These are phyloP conservation scores for Trissoscelio sp. DNA, from an alignment of 2,888 invertebrate genomes.

Conservation along the genomic window DNA sequence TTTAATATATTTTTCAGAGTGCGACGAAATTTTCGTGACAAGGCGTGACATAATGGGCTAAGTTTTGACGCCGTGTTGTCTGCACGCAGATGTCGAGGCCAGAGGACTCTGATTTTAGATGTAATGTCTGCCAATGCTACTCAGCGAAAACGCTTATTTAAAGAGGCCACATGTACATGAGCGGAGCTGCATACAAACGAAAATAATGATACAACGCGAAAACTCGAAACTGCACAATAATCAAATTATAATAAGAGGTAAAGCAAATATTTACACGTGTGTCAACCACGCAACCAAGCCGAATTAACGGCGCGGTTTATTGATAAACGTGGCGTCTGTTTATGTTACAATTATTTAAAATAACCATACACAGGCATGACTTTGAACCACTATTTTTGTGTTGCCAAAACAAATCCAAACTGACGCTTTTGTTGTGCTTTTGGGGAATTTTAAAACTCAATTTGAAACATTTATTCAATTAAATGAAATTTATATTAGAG, in stretches of 20 bases:
- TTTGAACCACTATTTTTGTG: slow-evolving; percentile 41
- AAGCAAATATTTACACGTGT: slow-evolving; percentile 34
- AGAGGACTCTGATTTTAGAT: slow-evolving; percentile 76
- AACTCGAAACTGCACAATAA: slow-evolving; percentile 43
- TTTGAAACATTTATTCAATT: slow-evolving; percentile 13
- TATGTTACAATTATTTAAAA: slow-evolving; percentile 29
- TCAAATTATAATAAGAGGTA: slow-evolving; percentile 39
- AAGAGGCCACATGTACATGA: slow-evolving; percentile 59
- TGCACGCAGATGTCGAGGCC: slow-evolving; percentile 77
- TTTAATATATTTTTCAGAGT: neutral
- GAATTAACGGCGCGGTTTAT: slow-evolving; percentile 11
- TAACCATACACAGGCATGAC: too few species aligned
- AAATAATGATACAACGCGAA: slow-evolving; percentile 42
- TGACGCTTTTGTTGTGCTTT: slow-evolving; percentile 23
- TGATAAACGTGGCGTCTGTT: slow-evolving; percentile 13
- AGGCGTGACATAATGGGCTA: slow-evolving; percentile 77
- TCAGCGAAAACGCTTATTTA: slow-evolving; percentile 66
- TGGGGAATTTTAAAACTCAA: neutral
- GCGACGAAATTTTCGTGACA: slow-evolving; percentile 53
- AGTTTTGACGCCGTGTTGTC: slow-evolving; percentile 81
- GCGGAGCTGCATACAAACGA: slow-evolving; percentile 35
- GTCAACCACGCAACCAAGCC: neutral
- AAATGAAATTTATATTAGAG: neutral
- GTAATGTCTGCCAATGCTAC: slow-evolving; percentile 73
- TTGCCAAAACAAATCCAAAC: slow-evolving; percentile 42